Percentiles rank a stretch among this genome's conserved stretches.
These are phyloP conservation scores for Cynodonichthys magdalenae DNA, from an alignment of 2,797 vertebrate species.

Conservation along the genomic window DNA sequence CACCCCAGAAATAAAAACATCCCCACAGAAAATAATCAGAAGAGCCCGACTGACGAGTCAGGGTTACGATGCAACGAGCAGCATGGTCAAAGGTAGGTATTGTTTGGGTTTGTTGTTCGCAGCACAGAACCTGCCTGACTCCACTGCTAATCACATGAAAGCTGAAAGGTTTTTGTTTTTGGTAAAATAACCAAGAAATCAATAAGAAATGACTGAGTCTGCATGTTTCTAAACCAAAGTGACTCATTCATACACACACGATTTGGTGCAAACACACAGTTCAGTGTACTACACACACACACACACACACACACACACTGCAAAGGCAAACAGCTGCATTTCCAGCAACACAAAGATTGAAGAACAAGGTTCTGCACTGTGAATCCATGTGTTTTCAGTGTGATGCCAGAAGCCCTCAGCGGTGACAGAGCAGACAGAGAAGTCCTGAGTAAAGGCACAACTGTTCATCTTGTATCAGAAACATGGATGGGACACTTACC, in stretches of 20 bases:
- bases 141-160: not conserved
- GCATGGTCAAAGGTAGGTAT: not conserved
- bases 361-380: slow-evolving; percentile 91
- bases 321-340: slow-evolving; percentile 26
- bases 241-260: slow-evolving; percentile 18
- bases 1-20: too few relatives aligned
- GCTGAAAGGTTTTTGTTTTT: not conserved
- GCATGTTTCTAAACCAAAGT: not conserved
- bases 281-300: slow-evolving; percentile 60
- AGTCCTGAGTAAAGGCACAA: slow-evolving; percentile 58
- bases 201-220: not conserved
- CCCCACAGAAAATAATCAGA: too few relatives aligned
- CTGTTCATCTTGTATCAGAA: slow-evolving; percentile 71
- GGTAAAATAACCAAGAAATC: too few relatives aligned
- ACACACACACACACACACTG: slow-evolving; percentile 46
- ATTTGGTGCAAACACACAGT: slow-evolving; percentile 43
- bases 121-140: slow-evolving; percentile 25
- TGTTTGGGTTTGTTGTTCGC: not conserved
- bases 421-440: slow-evolving; percentile 38
- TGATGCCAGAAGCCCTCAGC: slow-evolving; percentile 94
- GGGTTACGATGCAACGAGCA: too few relatives aligned
- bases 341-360: slow-evolving; percentile 54
- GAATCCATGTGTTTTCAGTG: slow-evolving; percentile 91
- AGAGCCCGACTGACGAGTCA: too few relatives aligned
- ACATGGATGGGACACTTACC: slow-evolving; percentile 93